phyloP scores from a whole-genome alignment of 2,888 invertebrate genomes.

The Aspidiotus rigidus region DNA sequence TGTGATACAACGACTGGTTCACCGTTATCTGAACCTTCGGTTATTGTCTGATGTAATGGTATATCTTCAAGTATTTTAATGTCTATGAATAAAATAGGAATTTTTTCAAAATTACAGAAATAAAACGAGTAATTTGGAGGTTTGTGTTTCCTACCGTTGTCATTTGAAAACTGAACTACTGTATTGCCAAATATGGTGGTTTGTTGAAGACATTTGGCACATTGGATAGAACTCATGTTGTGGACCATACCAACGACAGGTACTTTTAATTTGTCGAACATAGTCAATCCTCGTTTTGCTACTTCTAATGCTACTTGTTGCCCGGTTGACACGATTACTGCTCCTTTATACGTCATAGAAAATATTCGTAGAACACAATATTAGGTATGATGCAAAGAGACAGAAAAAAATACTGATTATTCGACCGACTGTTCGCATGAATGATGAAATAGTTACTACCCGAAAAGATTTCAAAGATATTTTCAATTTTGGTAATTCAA shows the following conservation, averaged over 20 bases:
- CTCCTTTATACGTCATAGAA: constrained; percentile 48
- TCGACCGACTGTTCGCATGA: too few relatives aligned
- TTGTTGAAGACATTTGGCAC: constrained; percentile 64
- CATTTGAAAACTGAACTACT: constrained; percentile 52
- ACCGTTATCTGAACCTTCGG: constrained; percentile 61
- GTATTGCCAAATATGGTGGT: constrained; percentile 65
- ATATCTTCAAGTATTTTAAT: constrained; percentile 60
- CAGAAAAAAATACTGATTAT: too few relatives aligned
- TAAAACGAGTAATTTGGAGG: constrained; percentile 5
- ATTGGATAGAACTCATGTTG: constrained; percentile 77
- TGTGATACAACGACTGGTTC: constrained; percentile 62
- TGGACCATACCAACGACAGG: constrained; percentile 81
- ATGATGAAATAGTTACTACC: too few relatives aligned
- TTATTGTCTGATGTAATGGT: constrained; percentile 61
- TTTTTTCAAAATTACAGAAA: constrained; percentile 12
- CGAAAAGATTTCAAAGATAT: too few relatives aligned
- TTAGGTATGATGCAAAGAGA: too few relatives aligned
- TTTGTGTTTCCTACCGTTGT: constrained; percentile 48
- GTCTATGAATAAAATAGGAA: constrained; percentile 39
- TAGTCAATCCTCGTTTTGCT: constrained; percentile 71
- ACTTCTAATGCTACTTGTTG: constrained; percentile 81
- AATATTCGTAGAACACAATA: too few relatives aligned
- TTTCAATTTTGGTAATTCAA: too few relatives aligned
- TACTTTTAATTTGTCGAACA: constrained; percentile 75
- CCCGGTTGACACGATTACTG: constrained; percentile 85